Evolutionary conservation across 2,888 invertebrate species (phyloP), one percentile per base, ranked within the genome.

Genomic region (Pocota personata): DNA sequence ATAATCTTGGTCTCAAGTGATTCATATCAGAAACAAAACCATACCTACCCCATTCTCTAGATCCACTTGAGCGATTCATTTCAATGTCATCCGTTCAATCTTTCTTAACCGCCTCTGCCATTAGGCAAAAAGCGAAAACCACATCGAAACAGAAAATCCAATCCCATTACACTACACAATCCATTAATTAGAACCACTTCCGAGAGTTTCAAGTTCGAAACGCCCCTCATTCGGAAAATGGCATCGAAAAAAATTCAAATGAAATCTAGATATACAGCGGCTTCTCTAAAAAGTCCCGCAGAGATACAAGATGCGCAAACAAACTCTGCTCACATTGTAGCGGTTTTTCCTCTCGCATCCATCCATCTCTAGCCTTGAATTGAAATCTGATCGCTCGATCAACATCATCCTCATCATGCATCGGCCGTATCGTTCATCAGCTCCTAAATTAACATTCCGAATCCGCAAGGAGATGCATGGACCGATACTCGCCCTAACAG

Each of bases 181-280:
- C 55, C 64, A 80, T 75, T 84, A 84, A 84, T 75, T 80, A 75
- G 37, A 71, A 35, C 84, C 62, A 84, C 84, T 84, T 84, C 84
- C 84, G 64, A 84, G 57, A 58, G 40, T 37, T 55, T 80, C 69
- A 80, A 84, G 75, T 75, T 80, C 75, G 57, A 69, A 75, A 84
- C 75, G 84, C 80, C 84, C 64, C 72, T 43, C 50, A 46, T 24
- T 62, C 19, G 4, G 21, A 55, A 35, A 30, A 37, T 40, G 14
- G 40, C 40, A 40, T 14, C n/a, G 24, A 16, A 52, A 67, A 21
- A 2, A 35, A 58, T 1, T 24, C 16, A 50, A 73, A 73, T 72
- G 24, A 43, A 69, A 77, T 16, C 16, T 21, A 27, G 19, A 71
- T 27, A 64, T 48, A 69, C 37, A 57, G 35, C 21, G 30, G 48